phyloP scores from a whole-genome alignment of 2,113 vertebrate genomes.

The Ptychochromis oligacanthus region DNA sequence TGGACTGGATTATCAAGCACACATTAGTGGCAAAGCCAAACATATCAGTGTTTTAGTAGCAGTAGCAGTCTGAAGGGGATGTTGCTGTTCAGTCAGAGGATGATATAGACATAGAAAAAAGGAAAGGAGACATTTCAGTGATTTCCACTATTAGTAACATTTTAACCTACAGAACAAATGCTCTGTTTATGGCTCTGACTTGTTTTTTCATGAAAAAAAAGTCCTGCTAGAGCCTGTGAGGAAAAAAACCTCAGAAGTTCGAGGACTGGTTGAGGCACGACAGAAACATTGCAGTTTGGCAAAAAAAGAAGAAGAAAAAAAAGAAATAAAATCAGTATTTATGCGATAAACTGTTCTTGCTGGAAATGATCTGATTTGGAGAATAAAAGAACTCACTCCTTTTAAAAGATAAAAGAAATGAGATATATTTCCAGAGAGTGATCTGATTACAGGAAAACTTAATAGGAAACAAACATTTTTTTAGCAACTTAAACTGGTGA shows the following conservation, averaged over 20 bases:
- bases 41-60: neutral
- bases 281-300: neutral
- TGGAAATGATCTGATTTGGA: neutral
- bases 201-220: neutral
- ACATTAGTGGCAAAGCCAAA: neutral
- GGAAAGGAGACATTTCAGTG: neutral
- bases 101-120: neutral
- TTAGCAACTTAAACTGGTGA: too few species aligned
- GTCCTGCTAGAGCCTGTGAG: neutral
- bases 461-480: neutral
- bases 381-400: neutral
- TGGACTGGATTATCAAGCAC: accelerated
- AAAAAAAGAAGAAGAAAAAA: neutral
- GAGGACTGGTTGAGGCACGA: slow-evolving; percentile 8
- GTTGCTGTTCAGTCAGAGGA: neutral
- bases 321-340: neutral
- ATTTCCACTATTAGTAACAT: neutral
- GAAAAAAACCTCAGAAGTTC: neutral
- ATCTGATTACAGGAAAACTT: neutral
- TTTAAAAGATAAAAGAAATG: neutral
- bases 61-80: too few species aligned
- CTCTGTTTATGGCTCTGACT: neutral
- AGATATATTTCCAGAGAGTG: neutral
- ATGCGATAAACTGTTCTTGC: neutral
- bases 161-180: neutral